phyloP scores from a whole-genome alignment of 1,140 invertebrate species.

The Anthonomus grandis region DNA sequence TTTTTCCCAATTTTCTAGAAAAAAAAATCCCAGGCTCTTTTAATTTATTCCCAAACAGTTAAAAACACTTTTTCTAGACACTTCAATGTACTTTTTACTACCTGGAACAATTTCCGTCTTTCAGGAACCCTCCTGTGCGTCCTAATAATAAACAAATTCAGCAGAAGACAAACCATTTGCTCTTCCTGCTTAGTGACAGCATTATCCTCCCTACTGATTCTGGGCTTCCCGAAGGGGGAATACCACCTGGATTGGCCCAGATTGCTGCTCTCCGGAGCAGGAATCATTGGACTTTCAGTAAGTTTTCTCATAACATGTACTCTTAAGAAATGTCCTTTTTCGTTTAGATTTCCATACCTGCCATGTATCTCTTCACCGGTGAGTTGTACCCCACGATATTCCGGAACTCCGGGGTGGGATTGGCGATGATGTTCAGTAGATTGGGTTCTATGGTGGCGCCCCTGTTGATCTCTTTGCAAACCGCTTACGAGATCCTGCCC shows the following conservation, averaged over 20 bases:
- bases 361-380: conserved; percentile 57
- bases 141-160: conserved; percentile 59
- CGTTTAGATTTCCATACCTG: conserved; percentile 36
- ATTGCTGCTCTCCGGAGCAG: conserved; percentile 59
- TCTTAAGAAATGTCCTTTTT: not conserved
- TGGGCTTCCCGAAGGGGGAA: conserved; percentile 48
- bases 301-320: conserved; percentile 23
- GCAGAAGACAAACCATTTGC: conserved; percentile 61
- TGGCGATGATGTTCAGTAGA: conserved; percentile 59
- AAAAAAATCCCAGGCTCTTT: no score
- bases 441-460: conserved; percentile 68
- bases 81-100: no score
- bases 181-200: conserved; percentile 58
- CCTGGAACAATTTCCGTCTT: not conserved
- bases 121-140: conserved; percentile 59
- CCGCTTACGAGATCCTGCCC: conserved; percentile 56
- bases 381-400: conserved; percentile 67
- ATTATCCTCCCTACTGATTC: conserved; percentile 58
- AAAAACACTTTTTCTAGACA: no score
- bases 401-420: conserved; percentile 62
- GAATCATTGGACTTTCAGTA: conserved; percentile 65
- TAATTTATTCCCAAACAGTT: no score
- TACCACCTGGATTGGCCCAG: conserved; percentile 52
- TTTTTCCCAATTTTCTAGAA: no score
- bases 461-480: conserved; percentile 58